Percentiles rank a stretch among this genome's conserved stretches.
Evolutionary conservation across 1,140 invertebrate species (phyloP).

Genomic region (Atta colombica): DNA sequence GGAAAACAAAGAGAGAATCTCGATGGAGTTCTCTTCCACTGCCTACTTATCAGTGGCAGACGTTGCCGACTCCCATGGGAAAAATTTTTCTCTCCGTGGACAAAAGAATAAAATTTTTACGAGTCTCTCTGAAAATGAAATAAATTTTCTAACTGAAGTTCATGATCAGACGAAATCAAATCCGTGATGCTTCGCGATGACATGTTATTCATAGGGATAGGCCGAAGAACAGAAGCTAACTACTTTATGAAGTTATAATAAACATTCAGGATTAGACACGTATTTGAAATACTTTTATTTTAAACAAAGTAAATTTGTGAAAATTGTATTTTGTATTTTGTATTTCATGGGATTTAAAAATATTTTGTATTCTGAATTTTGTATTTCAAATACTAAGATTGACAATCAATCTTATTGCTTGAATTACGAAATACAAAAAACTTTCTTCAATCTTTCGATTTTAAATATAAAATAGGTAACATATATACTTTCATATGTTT

Average conservation of each 20-base stretch:
- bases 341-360: no score
- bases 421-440: no score
- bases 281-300: no score
- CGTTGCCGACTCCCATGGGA: constrained; percentile 25
- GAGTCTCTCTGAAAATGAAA: constrained; percentile 32
- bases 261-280: no score
- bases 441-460: no score
- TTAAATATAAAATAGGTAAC: no score
- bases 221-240: background rate
- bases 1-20: constrained; percentile 53
- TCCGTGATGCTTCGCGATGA: background rate
- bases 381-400: no score
- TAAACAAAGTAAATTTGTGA: no score
- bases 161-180: constrained; percentile 36
- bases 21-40: constrained; percentile 50
- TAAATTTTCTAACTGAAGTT: constrained; percentile 14
- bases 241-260: background rate
- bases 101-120: constrained; percentile 56
- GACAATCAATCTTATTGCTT: no score
- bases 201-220: background rate
- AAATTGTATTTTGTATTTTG: no score
- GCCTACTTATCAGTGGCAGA: constrained; percentile 62
- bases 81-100: constrained; percentile 50
- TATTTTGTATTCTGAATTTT: no score
- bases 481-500: no score